Evolutionary conservation across 92 coral and sea anemone species (phyloP).

Genomic region (Montipora capitata): DNA sequence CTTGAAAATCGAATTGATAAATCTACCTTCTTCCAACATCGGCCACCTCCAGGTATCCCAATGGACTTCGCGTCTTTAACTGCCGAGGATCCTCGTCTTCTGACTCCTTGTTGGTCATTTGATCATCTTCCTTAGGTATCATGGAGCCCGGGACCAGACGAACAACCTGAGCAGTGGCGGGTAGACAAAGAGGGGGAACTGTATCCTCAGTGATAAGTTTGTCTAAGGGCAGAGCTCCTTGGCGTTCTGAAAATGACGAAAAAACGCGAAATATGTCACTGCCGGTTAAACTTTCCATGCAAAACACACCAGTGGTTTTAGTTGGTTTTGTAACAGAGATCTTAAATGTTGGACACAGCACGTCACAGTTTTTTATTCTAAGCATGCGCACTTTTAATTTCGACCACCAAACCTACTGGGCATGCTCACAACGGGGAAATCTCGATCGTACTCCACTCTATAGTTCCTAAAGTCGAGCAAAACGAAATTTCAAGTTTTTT

Average conservation of each 20-base stretch:
- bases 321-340: no score
- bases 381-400: no score
- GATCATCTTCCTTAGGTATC: conserved; percentile 70
- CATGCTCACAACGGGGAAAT: no score
- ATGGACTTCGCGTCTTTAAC: conserved; percentile 47
- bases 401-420: no score
- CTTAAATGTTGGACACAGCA: no score
- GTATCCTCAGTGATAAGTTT: conserved; percentile 54
- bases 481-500: no score
- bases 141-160: conserved; percentile 86
- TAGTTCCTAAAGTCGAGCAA: no score
- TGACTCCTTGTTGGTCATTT: conserved; percentile 37
- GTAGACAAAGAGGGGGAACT: conserved; percentile 84
- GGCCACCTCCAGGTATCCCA: conserved; percentile 89
- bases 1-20: neutral
- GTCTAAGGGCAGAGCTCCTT: conserved; percentile 1
- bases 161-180: conserved; percentile 90
- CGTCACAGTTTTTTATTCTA: no score
- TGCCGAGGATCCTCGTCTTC: conserved; percentile 53
- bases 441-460: no score
- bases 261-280: neutral
- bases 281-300: neutral
- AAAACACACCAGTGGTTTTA: no score
- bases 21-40: conserved; percentile 81
- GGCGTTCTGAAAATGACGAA: conserved; percentile 4